Evolutionary conservation across 2,113 vertebrate genomes (phyloP).

Genomic region (Megalops atlanticus): DNA sequence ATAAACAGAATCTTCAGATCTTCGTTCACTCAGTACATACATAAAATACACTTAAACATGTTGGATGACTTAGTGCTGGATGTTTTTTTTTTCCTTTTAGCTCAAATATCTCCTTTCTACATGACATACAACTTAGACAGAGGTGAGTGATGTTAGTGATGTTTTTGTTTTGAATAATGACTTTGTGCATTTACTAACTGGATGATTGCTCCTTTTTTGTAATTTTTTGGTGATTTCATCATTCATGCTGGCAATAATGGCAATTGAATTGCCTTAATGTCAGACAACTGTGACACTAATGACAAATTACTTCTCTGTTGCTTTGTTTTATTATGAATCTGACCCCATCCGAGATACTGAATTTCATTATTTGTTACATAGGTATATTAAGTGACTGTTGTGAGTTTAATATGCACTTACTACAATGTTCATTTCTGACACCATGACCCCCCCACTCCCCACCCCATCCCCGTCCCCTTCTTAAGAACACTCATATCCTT

Average conservation of each 20-base stretch:
- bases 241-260: not conserved
- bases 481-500: too few species aligned
- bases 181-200: not conserved
- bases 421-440: not conserved
- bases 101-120: too few species aligned
- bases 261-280: not conserved
- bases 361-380: not conserved
- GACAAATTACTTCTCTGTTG: not conserved
- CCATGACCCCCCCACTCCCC: too few species aligned
- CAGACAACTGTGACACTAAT: not conserved
- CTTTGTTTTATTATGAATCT: not conserved
- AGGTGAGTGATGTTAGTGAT: too few species aligned
- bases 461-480: too few species aligned
- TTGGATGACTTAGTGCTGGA: too few species aligned
- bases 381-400: not conserved
- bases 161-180: too few species aligned
- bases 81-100: too few species aligned
- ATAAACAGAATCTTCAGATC: too few species aligned
- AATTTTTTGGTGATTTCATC: not conserved
- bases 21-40: too few species aligned
- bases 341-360: not conserved
- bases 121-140: too few species aligned
- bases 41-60: too few species aligned
- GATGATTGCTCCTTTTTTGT: not conserved
- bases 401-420: not conserved